phyloP scores from a whole-genome alignment of 1,140 invertebrate genomes.

The Plodia interpunctella region DNA sequence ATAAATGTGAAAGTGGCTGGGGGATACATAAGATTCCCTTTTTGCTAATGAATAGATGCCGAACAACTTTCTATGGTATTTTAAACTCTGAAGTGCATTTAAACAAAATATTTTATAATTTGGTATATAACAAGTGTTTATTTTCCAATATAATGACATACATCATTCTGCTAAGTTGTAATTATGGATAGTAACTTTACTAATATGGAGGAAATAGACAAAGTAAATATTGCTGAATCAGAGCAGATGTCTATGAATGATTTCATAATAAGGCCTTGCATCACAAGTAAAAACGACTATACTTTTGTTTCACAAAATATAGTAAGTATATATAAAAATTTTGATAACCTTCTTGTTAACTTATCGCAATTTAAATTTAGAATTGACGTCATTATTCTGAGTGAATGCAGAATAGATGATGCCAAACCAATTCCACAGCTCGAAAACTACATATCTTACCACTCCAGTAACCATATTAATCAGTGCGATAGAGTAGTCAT shows the following conservation, averaged over 20 bases:
- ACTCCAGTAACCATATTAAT: background rate
- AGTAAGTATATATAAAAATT: no score
- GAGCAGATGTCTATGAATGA: background rate
- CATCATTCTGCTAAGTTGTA: background rate
- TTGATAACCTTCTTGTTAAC: background rate
- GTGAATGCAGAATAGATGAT: background rate
- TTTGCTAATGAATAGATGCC: no score
- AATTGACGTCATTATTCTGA: background rate
- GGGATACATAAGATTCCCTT: no score
- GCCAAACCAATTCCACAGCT: background rate
- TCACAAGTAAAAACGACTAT: background rate
- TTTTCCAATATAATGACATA: no score
- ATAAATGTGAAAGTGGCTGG: no score
- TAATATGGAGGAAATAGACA: background rate
- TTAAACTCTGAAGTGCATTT: no score
- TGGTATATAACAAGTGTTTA: no score
- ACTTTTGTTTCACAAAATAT: background rate
- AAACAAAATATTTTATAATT: no score
- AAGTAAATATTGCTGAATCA: background rate
- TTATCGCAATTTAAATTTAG: background rate
- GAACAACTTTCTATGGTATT: no score
- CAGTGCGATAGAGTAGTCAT: background rate
- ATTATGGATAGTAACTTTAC: background rate
- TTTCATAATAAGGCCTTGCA: background rate
- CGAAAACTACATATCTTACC: background rate